Conservation (phyloP, 2,113 vertebrate genomes). For the Macquaria australasica region DNA sequence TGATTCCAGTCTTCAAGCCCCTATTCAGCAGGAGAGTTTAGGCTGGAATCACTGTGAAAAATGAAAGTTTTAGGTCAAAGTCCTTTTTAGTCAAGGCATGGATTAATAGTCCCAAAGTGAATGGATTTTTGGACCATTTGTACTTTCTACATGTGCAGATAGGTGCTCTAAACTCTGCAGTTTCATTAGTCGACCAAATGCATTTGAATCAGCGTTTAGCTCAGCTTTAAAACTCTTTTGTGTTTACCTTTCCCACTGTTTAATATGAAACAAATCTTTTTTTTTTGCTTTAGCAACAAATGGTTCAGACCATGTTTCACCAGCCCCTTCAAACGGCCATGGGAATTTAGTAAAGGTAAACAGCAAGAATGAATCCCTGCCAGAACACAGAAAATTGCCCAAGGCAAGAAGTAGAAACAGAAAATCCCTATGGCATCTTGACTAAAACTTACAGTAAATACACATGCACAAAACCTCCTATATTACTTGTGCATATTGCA, state of each 20-base stretch:
- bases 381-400: conserved; percentile 31
- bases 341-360: conserved; percentile 61
- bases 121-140: conserved; percentile 41
- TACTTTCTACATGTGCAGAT: conserved; percentile 25
- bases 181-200: conserved; percentile 55
- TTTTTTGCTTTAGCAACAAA: conserved; percentile 40
- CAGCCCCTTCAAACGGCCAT: conserved; percentile 48
- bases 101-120: conserved; percentile 65
- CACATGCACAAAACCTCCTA: neutral
- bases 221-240: conserved; percentile 19
- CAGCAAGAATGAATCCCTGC: conserved; percentile 32
- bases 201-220: conserved; percentile 23
- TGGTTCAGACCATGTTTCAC: conserved; percentile 46
- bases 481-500: conserved; percentile 1
- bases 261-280: conserved; percentile 21
- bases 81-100: conserved; percentile 32
- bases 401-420: conserved; percentile 34
- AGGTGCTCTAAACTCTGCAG: neutral
- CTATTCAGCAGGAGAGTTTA: conserved; percentile 42
- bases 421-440: conserved; percentile 12
- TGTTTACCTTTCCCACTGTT: conserved; percentile 34
- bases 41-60: conserved; percentile 64
- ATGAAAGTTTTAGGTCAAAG: conserved; percentile 75
- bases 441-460: conserved; percentile 17
- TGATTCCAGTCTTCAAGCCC: conserved; percentile 54